Conservation (phyloP, 2,888 invertebrate genomes). For the Dasypolia templi region DNA sequence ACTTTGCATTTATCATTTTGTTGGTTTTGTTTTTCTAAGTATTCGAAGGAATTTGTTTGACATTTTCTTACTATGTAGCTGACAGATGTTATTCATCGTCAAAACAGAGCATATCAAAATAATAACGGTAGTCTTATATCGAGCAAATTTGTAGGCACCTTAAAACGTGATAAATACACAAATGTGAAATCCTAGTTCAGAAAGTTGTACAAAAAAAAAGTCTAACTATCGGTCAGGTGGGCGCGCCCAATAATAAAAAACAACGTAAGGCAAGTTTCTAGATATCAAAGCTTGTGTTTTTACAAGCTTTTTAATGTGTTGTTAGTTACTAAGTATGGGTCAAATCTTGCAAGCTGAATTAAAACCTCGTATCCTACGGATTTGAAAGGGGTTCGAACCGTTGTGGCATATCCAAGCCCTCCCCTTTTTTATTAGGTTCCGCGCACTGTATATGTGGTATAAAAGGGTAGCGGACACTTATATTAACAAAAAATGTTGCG, state of each 20-base stretch:
- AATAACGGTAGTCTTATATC: not conserved
- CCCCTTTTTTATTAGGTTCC: no score
- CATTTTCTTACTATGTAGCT: not conserved
- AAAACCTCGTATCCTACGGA: no score
- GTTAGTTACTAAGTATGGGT: no score
- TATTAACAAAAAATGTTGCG: no score
- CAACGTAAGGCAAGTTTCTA: not conserved
- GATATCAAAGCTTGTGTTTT: not conserved
- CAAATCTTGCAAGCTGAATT: no score
- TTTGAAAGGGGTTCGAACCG: no score
- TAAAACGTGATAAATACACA: not conserved
- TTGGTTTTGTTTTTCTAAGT: no score
- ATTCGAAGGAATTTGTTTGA: no score
- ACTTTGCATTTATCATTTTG: no score
- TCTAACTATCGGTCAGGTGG: not conserved
- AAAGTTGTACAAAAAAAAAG: not conserved
- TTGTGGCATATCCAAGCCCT: no score
- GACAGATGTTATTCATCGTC: not conserved
- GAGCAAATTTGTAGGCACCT: not conserved
- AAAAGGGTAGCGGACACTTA: no score
- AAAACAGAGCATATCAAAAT: not conserved
- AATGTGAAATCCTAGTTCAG: not conserved
- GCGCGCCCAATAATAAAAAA: slow-evolving; percentile 5
- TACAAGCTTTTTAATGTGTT: not conserved
- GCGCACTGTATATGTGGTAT: no score